phyloP scores from a whole-genome alignment of 1,140 invertebrate genomes.

The Himalopsyche phryganea region DNA sequence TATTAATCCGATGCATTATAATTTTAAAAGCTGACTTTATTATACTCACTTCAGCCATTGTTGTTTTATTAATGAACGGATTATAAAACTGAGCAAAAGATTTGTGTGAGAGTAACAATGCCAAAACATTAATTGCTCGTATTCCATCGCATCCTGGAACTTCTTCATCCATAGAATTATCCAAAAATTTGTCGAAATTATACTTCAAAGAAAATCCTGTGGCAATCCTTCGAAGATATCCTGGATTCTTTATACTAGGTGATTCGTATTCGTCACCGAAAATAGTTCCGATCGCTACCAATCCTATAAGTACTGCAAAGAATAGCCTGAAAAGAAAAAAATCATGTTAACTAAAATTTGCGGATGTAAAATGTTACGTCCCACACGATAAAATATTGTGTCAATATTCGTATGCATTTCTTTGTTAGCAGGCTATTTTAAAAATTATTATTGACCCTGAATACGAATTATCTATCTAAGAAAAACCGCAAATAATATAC shows the following conservation, averaged over 20 bases:
- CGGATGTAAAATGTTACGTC: too few relatives aligned
- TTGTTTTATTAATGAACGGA: slow-evolving; percentile 66
- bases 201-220: slow-evolving; percentile 66
- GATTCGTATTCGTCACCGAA: slow-evolving; percentile 42
- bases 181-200: slow-evolving; percentile 58
- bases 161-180: slow-evolving; percentile 53
- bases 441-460: too few relatives aligned
- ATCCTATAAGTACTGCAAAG: slow-evolving; percentile 42
- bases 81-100: slow-evolving; percentile 70
- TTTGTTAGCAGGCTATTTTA: too few relatives aligned
- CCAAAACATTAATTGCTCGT: slow-evolving; percentile 63
- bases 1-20: too few relatives aligned
- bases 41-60: slow-evolving; percentile 62
- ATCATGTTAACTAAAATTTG: too few relatives aligned
- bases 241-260: slow-evolving; percentile 24
- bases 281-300: slow-evolving; percentile 44
- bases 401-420: too few relatives aligned
- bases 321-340: slow-evolving; percentile 21
- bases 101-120: slow-evolving; percentile 66
- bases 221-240: slow-evolving; percentile 49
- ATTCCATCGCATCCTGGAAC: slow-evolving; percentile 66
- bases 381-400: too few relatives aligned
- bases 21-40: too few relatives aligned
- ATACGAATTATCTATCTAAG: too few relatives aligned
- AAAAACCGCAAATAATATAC: too few relatives aligned